Conservation (phyloP, 2,888 invertebrate genomes). For the Idaea biselata region DNA sequence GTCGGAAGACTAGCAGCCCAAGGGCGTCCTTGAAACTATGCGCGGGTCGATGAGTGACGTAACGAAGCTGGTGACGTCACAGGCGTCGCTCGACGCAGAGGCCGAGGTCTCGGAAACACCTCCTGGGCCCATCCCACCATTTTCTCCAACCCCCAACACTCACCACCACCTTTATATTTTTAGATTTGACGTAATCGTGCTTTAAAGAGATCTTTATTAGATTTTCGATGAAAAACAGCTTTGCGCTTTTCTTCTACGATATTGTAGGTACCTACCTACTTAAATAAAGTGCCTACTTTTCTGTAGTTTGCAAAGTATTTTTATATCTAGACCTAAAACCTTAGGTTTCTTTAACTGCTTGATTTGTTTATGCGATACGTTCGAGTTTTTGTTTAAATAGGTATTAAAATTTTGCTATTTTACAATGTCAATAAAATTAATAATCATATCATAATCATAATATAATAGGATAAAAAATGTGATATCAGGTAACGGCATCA, state of each 20-base stretch:
- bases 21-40: slow-evolving; percentile 73
- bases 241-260: not conserved
- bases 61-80: slow-evolving; percentile 66
- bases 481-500: not conserved
- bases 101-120: slow-evolving; percentile 46
- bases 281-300: not conserved
- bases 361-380: too few relatives aligned
- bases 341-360: too few relatives aligned
- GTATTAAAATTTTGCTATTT: too few relatives aligned
- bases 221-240: slow-evolving; percentile 11
- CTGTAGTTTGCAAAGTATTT: slow-evolving; percentile 4
- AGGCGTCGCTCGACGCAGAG: slow-evolving; percentile 57
- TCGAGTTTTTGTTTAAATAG: too few relatives aligned
- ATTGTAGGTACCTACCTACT: not conserved
- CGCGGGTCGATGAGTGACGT: slow-evolving; percentile 75
- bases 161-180: slow-evolving; percentile 66
- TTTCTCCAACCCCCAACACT: slow-evolving; percentile 47
- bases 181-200: slow-evolving; percentile 71
- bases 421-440: slow-evolving; percentile 12
- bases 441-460: not conserved
- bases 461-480: not conserved
- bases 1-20: slow-evolving; percentile 53
- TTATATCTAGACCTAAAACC: not conserved
- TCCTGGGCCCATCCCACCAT: slow-evolving; percentile 39
- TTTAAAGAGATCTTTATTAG: slow-evolving; percentile 40